Percentiles rank a stretch among this genome's conserved stretches.
Evolutionary conservation across 1,140 invertebrate genomes (phyloP).

Genomic region (Drosophila kurseongensis): DNA sequence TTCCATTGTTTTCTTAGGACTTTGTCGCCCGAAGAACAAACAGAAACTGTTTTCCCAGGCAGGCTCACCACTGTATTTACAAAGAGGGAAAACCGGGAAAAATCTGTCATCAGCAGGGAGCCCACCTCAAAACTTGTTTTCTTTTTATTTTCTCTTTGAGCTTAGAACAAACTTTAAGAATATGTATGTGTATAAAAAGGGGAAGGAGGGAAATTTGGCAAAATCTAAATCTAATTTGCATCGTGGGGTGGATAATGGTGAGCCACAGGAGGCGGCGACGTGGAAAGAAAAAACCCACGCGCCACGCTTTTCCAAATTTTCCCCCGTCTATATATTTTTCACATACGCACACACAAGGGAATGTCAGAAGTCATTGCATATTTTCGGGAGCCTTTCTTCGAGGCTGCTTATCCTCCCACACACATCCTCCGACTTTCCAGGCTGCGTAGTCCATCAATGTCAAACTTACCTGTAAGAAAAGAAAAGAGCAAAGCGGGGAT

Average conservation of each 20-base stretch:
- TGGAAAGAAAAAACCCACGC: constrained; percentile 24
- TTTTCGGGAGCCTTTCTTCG: constrained; percentile 26
- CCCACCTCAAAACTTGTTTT: constrained; percentile 15
- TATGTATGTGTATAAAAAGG: neutral
- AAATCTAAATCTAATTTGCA: constrained; percentile 75
- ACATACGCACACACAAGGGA: constrained; percentile 16
- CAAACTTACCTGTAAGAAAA: constrained; percentile 73
- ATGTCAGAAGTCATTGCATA: constrained; percentile 52
- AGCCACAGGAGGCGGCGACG: constrained; percentile 28
- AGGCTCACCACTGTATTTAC: constrained; percentile 10
- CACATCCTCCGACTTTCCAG: constrained; percentile 16
- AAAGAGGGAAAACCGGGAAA: constrained; percentile 5
- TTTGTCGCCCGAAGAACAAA: constrained; percentile 38
- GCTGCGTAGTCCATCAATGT: constrained; percentile 73
- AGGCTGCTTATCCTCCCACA: neutral
- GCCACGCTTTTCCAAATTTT: constrained; percentile 21
- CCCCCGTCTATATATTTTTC: constrained; percentile 5
- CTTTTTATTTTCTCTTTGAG: constrained; percentile 10
- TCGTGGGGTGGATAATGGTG: constrained; percentile 30
- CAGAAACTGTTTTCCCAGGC: constrained; percentile 30
- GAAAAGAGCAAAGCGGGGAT: constrained; percentile 18
- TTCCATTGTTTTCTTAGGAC: constrained; percentile 45
- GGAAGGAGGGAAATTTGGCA: constrained; percentile 13
- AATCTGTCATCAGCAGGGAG: constrained; percentile 41
- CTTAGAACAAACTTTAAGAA: constrained; percentile 37